Percentiles rank a stretch among this genome's conserved stretches.
These are phyloP conservation scores for Thaumetopoea pityocampa DNA, from an alignment of 1,140 invertebrate genomes.

Conservation along the genomic window DNA sequence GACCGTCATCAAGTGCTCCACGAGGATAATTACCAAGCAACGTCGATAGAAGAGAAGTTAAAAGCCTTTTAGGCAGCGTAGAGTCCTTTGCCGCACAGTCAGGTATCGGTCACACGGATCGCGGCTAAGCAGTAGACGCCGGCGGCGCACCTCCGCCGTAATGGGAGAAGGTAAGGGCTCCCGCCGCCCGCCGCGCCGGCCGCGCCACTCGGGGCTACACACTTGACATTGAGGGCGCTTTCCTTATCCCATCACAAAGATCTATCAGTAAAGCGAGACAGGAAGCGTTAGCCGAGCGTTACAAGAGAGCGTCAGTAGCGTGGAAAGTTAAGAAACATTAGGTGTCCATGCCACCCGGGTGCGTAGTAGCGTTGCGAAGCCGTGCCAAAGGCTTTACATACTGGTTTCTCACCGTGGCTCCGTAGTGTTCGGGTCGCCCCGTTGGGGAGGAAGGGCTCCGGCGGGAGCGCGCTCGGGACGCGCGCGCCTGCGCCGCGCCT, in stretches of 20 bases:
- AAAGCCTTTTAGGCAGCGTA: constrained; percentile 53
- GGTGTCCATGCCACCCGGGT: constrained; percentile 57
- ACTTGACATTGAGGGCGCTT: constrained; percentile 74
- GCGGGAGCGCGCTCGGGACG: constrained; percentile 42
- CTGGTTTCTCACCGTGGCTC: constrained; percentile 69
- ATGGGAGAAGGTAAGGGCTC: constrained; percentile 79
- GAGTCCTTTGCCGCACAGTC: constrained; percentile 46
- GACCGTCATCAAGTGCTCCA: constrained; percentile 28
- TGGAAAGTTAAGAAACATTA: constrained; percentile 58
- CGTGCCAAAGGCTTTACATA: constrained; percentile 61
- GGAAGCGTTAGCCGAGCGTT: constrained; percentile 62
- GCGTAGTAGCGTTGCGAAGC: constrained; percentile 66
- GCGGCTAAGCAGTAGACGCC: constrained; percentile 61
- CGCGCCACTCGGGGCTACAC: constrained; percentile 61
- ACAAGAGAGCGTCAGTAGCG: constrained; percentile 54
- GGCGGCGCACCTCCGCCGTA: constrained; percentile 75
- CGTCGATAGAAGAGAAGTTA: constrained; percentile 60
- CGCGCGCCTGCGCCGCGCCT: constrained; percentile 27
- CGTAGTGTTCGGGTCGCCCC: constrained; percentile 56
- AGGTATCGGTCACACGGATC: constrained; percentile 50
- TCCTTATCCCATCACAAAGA: constrained; percentile 81
- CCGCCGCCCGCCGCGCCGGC: too few species aligned
- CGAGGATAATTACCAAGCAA: constrained; percentile 37
- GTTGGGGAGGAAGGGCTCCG: constrained; percentile 43
- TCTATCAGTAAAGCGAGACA: constrained; percentile 53